A percentile compares a stretch with the other conserved stretches of the same genome.
phyloP scores from a whole-genome alignment of 53 echinoderm and acorn worm genomes.

The Echinometra lucunter region DNA sequence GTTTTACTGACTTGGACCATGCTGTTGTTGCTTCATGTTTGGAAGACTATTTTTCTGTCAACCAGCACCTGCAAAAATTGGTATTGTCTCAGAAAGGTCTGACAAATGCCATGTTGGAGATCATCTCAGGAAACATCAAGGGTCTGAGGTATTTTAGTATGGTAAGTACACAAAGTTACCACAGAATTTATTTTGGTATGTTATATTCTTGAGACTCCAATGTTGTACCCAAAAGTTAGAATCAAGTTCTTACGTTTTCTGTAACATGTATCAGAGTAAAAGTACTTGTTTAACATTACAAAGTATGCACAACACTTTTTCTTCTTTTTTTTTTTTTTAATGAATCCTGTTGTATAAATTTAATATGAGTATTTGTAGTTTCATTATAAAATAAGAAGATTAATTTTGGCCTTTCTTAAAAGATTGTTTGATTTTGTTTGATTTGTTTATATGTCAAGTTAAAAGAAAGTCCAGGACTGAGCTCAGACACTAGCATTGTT shows the following conservation, averaged over 20 bases:
- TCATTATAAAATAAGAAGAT: too few species aligned
- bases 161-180: conserved; percentile 68
- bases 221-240: not conserved
- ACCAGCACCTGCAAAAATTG: conserved; percentile 76
- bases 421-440: not conserved
- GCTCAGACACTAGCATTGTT: not conserved
- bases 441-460: not conserved
- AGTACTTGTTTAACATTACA: too few species aligned
- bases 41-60: conserved; percentile 84
- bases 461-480: too few species aligned
- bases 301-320: too few species aligned
- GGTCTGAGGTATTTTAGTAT: conserved; percentile 75
- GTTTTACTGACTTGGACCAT: conserved; percentile 77
- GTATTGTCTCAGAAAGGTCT: conserved; percentile 69
- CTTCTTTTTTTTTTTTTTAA: too few species aligned
- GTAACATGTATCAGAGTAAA: too few species aligned
- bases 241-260: not conserved
- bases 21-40: conserved; percentile 71
- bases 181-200: not conserved
- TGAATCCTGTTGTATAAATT: too few species aligned
- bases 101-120: conserved; percentile 73
- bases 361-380: too few species aligned
- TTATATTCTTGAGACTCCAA: not conserved
- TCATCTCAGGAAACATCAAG: conserved; percentile 67
- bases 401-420: too few species aligned